Base-by-base conservation (phyloP, 2,113 vertebrate species). In the Pungitius pungitius region DNA sequence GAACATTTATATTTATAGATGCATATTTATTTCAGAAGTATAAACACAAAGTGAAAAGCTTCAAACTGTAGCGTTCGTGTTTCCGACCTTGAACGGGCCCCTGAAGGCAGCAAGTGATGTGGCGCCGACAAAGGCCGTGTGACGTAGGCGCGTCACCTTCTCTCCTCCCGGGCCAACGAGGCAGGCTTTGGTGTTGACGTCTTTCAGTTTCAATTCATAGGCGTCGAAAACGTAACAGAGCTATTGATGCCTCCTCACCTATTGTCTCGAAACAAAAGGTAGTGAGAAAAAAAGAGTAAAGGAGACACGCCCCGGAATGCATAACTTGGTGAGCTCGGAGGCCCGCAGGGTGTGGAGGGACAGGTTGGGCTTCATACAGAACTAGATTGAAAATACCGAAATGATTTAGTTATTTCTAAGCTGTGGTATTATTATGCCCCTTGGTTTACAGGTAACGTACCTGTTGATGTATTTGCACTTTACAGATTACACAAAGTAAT, bases 81-180 rank as follows among this genome's bases (percentile, higher is more conserved):
- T 78, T 75, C 73, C 80, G 71, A 73, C 58, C 27, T 73, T 77
- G 0, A 26, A 2, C 0, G 0, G 13, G 14, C 0, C 15, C n/a
- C 6, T 64, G 74, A 90, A 90, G 18, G 78, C 62, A 81, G 24
- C 82, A 54, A 51, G 35, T 77, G 75, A 90, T 90, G 90, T 90
- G 88, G 82, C 78, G 69, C 56, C n/a, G 22, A 75, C 78, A 77
- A 45, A 69, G 55, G 60, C 20, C 24, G 61, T 49, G 86, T 93
- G 89, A 92, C 93, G 92, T 90, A 43, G 30, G 22, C 56, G 8
- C 13, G 45, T 47, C 56, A 20, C 7, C 26, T 49, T 55, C 64
- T 69, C 58, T 68, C 75, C 66, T 74, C 30, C 42, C 83, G 86
- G 84, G 83, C 84, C 45, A 47, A 8, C 14, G 40, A 68, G 63